Conservation (phyloP, 1,140 invertebrate species). For the Idris sp. region DNA sequence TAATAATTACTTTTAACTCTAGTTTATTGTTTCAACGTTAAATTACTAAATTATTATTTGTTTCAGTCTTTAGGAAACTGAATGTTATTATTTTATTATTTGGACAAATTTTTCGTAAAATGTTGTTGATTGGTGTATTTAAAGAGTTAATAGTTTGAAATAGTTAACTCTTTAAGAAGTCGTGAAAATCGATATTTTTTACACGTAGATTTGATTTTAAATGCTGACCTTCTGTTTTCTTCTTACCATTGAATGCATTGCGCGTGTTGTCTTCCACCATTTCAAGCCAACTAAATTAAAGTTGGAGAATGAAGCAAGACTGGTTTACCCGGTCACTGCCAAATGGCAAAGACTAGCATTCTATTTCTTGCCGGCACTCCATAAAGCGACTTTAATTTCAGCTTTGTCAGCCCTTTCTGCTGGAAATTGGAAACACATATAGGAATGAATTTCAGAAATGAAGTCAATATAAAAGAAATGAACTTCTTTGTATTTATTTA, state of each 20-base stretch:
- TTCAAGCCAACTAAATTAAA: constrained; percentile 64
- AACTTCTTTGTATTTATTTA: too few species aligned
- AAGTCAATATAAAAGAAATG: too few species aligned
- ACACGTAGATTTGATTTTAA: constrained; percentile 45
- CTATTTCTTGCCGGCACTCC: constrained; percentile 50
- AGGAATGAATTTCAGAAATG: too few species aligned
- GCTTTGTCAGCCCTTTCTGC: constrained; percentile 44
- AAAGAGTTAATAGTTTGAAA: constrained; percentile 6
- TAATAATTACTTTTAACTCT: too few species aligned
- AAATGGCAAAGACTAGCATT: constrained; percentile 54
- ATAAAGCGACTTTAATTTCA: constrained; percentile 59
- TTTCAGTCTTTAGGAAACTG: too few species aligned
- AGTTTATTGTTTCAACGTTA: too few species aligned
- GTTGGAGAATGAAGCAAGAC: constrained; percentile 61
- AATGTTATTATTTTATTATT: too few species aligned
- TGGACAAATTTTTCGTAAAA: too few species aligned
- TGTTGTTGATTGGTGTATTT: neutral
- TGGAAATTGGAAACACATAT: constrained; percentile 46
- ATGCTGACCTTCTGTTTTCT: constrained; percentile 43
- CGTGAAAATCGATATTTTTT: constrained; percentile 33
- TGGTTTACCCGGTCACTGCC: constrained; percentile 50
- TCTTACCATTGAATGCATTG: constrained; percentile 52
- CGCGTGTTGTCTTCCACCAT: constrained; percentile 60
- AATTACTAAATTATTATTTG: too few species aligned
- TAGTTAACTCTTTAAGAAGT: constrained; percentile 25